Evolutionary conservation across 2,888 invertebrate species (phyloP).

Genomic region (Exephanes ischioxanthus): DNA sequence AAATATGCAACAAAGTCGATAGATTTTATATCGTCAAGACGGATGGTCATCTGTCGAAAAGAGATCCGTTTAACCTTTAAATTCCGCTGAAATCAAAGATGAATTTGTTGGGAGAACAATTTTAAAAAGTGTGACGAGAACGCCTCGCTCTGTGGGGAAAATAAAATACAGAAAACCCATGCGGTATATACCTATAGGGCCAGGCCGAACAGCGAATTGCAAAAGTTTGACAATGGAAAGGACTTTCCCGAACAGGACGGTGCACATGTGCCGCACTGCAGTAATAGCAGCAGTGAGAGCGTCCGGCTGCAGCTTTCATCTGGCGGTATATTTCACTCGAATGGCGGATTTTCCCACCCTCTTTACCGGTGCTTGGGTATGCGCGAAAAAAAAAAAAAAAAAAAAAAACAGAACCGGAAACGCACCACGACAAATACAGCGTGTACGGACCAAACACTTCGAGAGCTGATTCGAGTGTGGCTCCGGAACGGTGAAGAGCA

Average conservation of each 20-base stretch:
- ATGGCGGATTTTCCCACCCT: constrained; percentile 39
- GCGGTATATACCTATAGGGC: constrained; percentile 3
- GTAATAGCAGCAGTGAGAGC: constrained; percentile 39
- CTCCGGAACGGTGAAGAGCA: neutral
- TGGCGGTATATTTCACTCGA: constrained; percentile 30
- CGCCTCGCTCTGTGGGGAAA: neutral
- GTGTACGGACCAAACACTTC: neutral
- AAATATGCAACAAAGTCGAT: neutral
- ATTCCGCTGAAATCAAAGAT: neutral
- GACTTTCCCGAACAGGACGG: constrained; percentile 28
- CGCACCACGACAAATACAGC: constrained; percentile 10
- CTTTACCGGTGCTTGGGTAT: constrained; percentile 19
- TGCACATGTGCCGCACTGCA: constrained; percentile 34
- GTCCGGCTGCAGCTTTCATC: constrained; percentile 57
- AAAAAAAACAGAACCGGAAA: constrained; percentile 19
- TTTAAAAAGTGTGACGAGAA: neutral
- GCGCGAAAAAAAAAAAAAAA: constrained; percentile 19
- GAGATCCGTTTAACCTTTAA: constrained; percentile 2
- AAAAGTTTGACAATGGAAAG: constrained; percentile 55
- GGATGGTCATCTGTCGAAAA: neutral
- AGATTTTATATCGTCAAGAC: neutral
- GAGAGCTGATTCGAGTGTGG: constrained; percentile 15
- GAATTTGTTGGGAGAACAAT: constrained; percentile 3
- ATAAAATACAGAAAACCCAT: constrained; percentile 22
- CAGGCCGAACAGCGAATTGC: constrained; percentile 36